Conservation (phyloP, 1,140 invertebrate genomes). For the Euwallacea fornicatus region DNA sequence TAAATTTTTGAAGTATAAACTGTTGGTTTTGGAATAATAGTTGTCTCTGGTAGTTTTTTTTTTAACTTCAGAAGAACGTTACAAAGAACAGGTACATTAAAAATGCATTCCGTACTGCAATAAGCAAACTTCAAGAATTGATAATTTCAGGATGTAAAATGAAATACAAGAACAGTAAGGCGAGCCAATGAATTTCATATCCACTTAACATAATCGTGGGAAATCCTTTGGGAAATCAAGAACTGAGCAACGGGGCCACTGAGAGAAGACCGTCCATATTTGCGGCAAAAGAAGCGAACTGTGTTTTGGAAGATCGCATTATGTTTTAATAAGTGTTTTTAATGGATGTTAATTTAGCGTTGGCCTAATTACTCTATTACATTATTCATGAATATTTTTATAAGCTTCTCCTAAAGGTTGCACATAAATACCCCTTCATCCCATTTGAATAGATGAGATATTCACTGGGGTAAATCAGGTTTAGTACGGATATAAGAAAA, state of each 20-base stretch:
- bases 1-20: too few relatives aligned
- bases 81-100: too few relatives aligned
- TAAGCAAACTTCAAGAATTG: neutral
- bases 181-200: constrained; percentile 52
- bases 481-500: too few relatives aligned
- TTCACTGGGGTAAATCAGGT: too few relatives aligned
- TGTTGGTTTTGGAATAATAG: too few relatives aligned
- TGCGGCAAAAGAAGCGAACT: constrained; percentile 11
- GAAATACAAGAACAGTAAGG: constrained; percentile 25
- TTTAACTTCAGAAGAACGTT: too few relatives aligned
- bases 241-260: constrained; percentile 38
- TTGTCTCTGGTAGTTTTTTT: too few relatives aligned
- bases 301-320: constrained; percentile 11
- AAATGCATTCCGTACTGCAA: too few relatives aligned
- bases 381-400: constrained; percentile 1
- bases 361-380: neutral
- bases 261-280: constrained; percentile 22
- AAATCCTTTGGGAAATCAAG: constrained; percentile 53
- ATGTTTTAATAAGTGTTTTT: constrained; percentile 13
- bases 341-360: neutral
- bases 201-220: constrained; percentile 53
- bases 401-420: neutral
- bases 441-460: too few relatives aligned
- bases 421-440: too few relatives aligned
- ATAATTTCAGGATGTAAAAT: neutral